phyloP scores from a whole-genome alignment of 2,797 vertebrate species.

The Typhlichthys subterraneus region DNA sequence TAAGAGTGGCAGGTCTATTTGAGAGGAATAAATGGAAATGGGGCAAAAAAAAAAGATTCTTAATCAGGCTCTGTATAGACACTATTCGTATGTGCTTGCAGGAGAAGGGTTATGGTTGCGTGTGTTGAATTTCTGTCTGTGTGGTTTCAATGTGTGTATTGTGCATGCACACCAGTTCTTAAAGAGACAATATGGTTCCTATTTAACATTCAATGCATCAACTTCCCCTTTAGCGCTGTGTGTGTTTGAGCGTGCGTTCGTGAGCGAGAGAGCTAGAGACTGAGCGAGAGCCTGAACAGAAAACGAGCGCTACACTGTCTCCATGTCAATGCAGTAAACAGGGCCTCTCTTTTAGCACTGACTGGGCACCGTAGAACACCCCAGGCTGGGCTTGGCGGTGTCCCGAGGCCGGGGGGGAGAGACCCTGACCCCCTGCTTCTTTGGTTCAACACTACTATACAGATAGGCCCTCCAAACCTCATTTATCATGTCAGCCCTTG shows the following conservation, averaged over 20 bases:
- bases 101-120: background rate
- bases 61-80: constrained; percentile 20
- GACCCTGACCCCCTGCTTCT: constrained; percentile 12
- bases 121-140: background rate
- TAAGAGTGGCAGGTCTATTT: background rate
- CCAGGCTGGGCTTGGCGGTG: constrained; percentile 35
- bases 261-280: constrained; percentile 11
- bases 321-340: constrained; percentile 47
- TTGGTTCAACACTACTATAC: constrained; percentile 8
- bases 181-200: constrained; percentile 67
- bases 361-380: constrained; percentile 21
- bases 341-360: constrained; percentile 42
- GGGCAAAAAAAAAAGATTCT: constrained; percentile 56
- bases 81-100: background rate
- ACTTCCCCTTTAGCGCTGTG: constrained; percentile 62
- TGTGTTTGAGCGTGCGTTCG: constrained; percentile 21
- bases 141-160: too few species aligned
- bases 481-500: constrained; percentile 61
- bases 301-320: constrained; percentile 37
- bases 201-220: constrained; percentile 74
- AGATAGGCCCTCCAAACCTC: constrained; percentile 21
- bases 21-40: constrained; percentile 27
- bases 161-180: constrained; percentile 25
- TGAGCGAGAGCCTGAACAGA: constrained; percentile 31
- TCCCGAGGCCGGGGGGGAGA: constrained; percentile 19